These are phyloP conservation scores for Erebia epiphron DNA, from an alignment of 2,888 invertebrate genomes.

Conservation along the genomic window DNA sequence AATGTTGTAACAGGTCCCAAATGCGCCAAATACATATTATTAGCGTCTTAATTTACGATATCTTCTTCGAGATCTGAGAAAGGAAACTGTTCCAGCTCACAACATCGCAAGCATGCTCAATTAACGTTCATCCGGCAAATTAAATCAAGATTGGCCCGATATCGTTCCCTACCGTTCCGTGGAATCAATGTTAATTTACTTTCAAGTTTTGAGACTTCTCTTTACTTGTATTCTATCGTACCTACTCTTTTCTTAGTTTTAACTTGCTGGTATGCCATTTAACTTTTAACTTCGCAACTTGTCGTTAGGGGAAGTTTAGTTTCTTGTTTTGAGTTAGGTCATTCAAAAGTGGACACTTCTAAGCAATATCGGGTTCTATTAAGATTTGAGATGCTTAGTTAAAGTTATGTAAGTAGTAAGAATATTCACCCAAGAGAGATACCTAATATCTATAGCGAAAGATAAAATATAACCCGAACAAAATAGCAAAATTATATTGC, in stretches of 20 bases:
- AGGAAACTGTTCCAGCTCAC: slow-evolving; percentile 24
- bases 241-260: background rate
- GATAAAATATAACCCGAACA: background rate
- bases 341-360: background rate
- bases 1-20: slow-evolving; percentile 40
- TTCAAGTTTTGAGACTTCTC: slow-evolving; percentile 5
- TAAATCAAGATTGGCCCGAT: slow-evolving; percentile 48
- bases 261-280: background rate
- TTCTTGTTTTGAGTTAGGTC: background rate
- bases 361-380: too few species aligned
- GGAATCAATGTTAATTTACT: slow-evolving; percentile 24
- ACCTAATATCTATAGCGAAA: background rate
- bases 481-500: background rate
- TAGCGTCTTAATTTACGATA: slow-evolving; percentile 38
- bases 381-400: too few species aligned
- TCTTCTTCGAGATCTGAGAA: slow-evolving; percentile 25
- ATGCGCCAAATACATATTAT: slow-evolving; percentile 41
- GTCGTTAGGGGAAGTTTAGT: background rate
- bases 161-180: slow-evolving; percentile 51
- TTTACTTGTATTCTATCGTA: background rate
- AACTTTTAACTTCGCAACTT: background rate
- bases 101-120: slow-evolving; percentile 40
- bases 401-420: background rate
- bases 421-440: background rate
- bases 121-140: slow-evolving; percentile 61